Evolutionary conservation across 1,140 invertebrate species (phyloP), one percentile per base, ranked within the genome.

Genomic region (Atta colombica): DNA sequence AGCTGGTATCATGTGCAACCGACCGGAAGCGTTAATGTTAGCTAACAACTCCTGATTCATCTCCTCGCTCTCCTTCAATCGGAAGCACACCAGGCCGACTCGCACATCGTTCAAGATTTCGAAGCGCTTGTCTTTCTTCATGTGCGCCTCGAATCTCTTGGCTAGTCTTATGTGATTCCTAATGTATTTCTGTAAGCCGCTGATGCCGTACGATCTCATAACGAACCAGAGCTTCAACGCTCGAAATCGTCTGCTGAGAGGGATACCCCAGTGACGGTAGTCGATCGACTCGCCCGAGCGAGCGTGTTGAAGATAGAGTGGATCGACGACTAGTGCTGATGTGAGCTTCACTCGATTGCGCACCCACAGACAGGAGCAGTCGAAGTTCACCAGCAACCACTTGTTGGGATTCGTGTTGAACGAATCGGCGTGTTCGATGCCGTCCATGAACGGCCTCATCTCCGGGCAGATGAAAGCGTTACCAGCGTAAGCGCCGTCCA

Each of bases 361-460:
- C 0, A 99, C 98, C 98, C 98, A 99, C 92, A 99, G 95, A 61
- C 97, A 97, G 0, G 98, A 98, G 91, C 98, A 98, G 92, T 99
- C 98, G 91, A 98, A 99, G 93, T 98, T 98, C 0, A 98, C 97
- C 25, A 99, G 94, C 91, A 99, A 96, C 97, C 98, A 99, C 95
- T 99, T 99, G 93, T 99, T 99, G 0, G 98, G 98, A 95, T 99
- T 99, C 1, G 98, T 98, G 92, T 99, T 99, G 93, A 99, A 98
- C 0, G 98, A 99, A 92, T 98, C 97, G 0, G 98, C 98, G 93
- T 98, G 97, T 95, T 98, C 97, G 28, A 99, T 96, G 3, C 98
- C 97, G 85, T 96, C 96, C 93, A 98, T 97, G 45, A 98, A 95
- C 49, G 96, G 95, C 87, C 97, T 96, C 94, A 98, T 96, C 94